Evolutionary conservation across 2,113 vertebrate species (phyloP).

Genomic region (Taurulus bubalis): DNA sequence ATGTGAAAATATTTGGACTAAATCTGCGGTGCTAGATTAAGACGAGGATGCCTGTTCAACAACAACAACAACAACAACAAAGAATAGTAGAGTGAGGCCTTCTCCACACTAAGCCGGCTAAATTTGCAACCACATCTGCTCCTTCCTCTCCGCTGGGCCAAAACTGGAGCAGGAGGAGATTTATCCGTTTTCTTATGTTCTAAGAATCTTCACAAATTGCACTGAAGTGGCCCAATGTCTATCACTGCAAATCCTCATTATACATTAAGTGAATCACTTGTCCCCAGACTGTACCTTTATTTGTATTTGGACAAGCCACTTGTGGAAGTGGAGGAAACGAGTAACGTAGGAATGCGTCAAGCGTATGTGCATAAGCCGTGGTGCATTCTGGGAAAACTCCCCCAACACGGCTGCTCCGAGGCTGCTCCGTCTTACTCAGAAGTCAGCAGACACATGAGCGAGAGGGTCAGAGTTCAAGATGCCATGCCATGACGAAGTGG

Average conservation of each 20-base stretch:
- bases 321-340: too few relatives aligned
- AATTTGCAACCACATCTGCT: conserved; percentile 35
- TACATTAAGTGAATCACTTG: too few relatives aligned
- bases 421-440: neutral
- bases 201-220: neutral
- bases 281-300: too few relatives aligned
- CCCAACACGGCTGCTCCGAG: neutral
- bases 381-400: conserved; percentile 3
- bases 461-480: neutral
- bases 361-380: too few relatives aligned
- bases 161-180: conserved; percentile 28
- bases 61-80: neutral
- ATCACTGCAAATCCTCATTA: neutral
- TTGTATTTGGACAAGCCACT: too few relatives aligned
- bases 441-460: neutral
- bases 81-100: conserved; percentile 15
- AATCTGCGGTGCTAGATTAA: neutral
- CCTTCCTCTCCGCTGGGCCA: neutral
- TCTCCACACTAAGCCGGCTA: conserved; percentile 15
- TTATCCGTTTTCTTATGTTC: neutral
- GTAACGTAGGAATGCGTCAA: too few relatives aligned
- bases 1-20: neutral
- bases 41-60: neutral
- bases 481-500: neutral
- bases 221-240: neutral